A percentile compares a stretch with the other conserved stretches of the same genome.
Conservation (phyloP, 2,888 invertebrate species). For the Ichneumoninae sp. region DNA sequence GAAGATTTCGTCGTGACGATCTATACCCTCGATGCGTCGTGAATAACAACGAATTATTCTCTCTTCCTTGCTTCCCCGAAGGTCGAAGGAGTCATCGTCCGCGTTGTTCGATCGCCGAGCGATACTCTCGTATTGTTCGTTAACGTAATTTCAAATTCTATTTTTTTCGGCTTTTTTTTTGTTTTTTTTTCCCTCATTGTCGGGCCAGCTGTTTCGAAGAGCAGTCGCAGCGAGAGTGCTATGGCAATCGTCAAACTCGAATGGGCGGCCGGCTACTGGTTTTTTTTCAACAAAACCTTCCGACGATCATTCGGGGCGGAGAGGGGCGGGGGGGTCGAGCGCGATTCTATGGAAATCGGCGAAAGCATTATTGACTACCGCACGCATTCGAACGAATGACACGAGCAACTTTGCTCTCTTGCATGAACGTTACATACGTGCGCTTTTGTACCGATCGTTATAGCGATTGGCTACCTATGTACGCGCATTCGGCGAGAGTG, state of each 20-base stretch:
- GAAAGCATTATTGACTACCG: conserved; percentile 59
- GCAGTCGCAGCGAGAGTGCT: background rate
- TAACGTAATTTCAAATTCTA: conserved; percentile 15
- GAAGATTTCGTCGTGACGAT: conserved; percentile 34
- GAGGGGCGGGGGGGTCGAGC: background rate
- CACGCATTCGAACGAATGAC: conserved; percentile 46
- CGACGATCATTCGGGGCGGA: background rate
- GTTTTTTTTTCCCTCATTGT: background rate
- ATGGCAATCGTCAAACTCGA: conserved; percentile 23
- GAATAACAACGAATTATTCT: conserved; percentile 54
- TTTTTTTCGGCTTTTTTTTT: conserved; percentile 19
- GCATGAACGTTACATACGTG: conserved; percentile 22
- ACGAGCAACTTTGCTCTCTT: conserved; percentile 37
- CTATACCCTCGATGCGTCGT: conserved; percentile 24
- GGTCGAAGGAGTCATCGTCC: conserved; percentile 5
- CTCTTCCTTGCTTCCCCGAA: conserved; percentile 18
- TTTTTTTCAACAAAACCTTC: conserved; percentile 58
- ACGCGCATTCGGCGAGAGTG: conserved; percentile 48
- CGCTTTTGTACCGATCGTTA: conserved; percentile 23
- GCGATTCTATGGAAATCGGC: conserved; percentile 58
- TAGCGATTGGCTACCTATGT: background rate
- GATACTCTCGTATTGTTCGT: conserved; percentile 18
- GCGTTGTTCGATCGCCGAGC: conserved; percentile 4
- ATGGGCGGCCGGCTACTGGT: background rate
- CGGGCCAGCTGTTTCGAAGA: background rate